Conservation (phyloP, 2,113 vertebrate genomes). For the Sceloporus tristichus region DNA sequence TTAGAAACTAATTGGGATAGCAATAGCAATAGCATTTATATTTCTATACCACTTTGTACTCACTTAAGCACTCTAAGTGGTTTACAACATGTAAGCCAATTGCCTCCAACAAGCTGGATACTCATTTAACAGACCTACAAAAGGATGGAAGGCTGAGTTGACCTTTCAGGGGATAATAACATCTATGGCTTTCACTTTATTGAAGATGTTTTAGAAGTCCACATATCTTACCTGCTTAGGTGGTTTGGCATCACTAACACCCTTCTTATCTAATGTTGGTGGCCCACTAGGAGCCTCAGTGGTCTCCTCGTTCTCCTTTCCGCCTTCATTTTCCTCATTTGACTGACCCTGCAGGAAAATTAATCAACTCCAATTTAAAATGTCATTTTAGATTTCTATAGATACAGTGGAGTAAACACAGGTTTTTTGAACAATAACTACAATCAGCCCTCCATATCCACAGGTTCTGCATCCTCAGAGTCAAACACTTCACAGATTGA, state of each 20-base stretch:
- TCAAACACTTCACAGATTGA: too few relatives aligned
- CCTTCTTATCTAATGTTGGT: background rate
- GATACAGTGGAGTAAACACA: background rate
- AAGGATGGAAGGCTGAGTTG: too few relatives aligned
- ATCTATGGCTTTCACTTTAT: background rate
- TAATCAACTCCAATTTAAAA: background rate
- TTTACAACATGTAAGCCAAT: too few relatives aligned
- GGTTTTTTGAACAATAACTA: too few relatives aligned
- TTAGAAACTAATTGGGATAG: too few relatives aligned
- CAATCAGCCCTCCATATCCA: too few relatives aligned
- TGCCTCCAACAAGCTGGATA: too few relatives aligned
- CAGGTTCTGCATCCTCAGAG: too few relatives aligned
- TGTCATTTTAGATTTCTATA: background rate
- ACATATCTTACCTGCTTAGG: conserved; percentile 60
- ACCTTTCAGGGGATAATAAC: background rate
- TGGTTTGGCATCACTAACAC: conserved; percentile 32
- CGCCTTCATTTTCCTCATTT: conserved; percentile 66
- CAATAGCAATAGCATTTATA: too few relatives aligned
- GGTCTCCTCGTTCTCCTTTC: conserved; percentile 60
- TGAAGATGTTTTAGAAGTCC: background rate
- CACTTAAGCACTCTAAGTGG: too few relatives aligned
- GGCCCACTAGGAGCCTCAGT: conserved; percentile 57
- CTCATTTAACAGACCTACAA: too few relatives aligned
- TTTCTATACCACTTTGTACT: too few relatives aligned
- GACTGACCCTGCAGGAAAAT: conserved; percentile 60